Conservation (phyloP, 2,113 vertebrate genomes). For the Dendrocopos noguchii region DNA sequence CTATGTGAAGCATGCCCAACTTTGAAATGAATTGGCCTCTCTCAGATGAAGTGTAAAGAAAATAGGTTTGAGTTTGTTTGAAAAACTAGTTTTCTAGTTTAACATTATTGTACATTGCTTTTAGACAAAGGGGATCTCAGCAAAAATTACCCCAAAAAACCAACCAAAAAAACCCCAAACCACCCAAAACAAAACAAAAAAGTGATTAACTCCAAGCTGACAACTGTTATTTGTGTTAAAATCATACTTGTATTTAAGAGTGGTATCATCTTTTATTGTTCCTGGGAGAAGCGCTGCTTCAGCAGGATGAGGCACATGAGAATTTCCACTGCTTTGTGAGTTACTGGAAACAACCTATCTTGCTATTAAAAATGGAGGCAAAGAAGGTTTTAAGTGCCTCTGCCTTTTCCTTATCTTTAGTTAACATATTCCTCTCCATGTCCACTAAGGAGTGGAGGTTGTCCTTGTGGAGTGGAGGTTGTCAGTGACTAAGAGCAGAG, state of each 20-base stretch:
- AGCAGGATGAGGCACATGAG: background rate
- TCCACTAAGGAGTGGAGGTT: too few relatives aligned
- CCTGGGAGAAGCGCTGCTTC: background rate
- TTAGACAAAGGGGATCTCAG: constrained; percentile 14
- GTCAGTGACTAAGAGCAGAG: background rate
- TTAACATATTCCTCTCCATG: too few relatives aligned
- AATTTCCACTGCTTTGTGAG: background rate
- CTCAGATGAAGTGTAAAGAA: background rate
- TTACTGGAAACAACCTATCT: background rate
- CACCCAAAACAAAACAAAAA: background rate
- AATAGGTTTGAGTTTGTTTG: background rate
- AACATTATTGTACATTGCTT: background rate
- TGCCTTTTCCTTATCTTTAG: too few relatives aligned
- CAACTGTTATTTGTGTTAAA: background rate
- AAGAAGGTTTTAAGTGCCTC: too few relatives aligned
- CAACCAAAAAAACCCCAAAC: too few relatives aligned
- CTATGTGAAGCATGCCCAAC: background rate
- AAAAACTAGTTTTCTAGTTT: background rate
- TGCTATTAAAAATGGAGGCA: too few relatives aligned
- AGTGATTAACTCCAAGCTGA: background rate
- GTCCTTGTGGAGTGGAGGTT: too few relatives aligned
- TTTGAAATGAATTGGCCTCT: background rate
- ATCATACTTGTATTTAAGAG: background rate
- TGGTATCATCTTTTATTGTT: background rate
- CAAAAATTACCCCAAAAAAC: background rate